phyloP scores from a whole-genome alignment of 2,888 invertebrate species.

The Hesperia comma region DNA sequence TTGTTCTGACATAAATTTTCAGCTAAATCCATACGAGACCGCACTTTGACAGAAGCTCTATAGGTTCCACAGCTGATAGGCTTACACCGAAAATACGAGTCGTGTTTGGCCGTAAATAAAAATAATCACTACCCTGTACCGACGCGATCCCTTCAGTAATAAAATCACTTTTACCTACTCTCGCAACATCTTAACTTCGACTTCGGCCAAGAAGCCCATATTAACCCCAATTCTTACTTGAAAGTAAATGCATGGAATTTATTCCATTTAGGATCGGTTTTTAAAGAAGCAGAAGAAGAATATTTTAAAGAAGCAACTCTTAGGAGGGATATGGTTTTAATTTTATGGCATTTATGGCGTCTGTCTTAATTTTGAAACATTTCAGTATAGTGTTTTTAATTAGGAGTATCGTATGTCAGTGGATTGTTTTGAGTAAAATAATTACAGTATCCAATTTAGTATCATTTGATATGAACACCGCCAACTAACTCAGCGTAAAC shows the following conservation, averaged over 20 bases:
- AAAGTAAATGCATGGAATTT: no score
- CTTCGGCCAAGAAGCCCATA: no score
- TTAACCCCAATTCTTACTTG: no score
- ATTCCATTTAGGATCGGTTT: no score
- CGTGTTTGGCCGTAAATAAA: neutral
- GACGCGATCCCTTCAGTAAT: neutral
- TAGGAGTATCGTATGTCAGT: no score
- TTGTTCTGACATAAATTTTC: neutral
- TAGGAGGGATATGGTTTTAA: no score
- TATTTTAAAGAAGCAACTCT: no score
- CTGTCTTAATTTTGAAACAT: no score
- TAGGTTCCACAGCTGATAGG: neutral
- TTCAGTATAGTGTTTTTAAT: no score
- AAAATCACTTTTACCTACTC: neutral
- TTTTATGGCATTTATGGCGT: no score
- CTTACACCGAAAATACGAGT: neutral
- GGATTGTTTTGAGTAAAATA: constrained; percentile 14
- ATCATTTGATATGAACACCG: constrained; percentile 2
- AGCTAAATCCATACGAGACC: neutral
- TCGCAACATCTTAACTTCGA: no score
- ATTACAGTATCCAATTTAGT: constrained; percentile 4
- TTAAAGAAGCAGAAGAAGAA: no score
- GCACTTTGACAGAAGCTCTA: neutral
- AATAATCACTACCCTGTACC: neutral
- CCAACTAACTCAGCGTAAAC: constrained; percentile 11